phyloP scores from a whole-genome alignment of 2,797 vertebrate species.

The Podarcis lilfordi region DNA sequence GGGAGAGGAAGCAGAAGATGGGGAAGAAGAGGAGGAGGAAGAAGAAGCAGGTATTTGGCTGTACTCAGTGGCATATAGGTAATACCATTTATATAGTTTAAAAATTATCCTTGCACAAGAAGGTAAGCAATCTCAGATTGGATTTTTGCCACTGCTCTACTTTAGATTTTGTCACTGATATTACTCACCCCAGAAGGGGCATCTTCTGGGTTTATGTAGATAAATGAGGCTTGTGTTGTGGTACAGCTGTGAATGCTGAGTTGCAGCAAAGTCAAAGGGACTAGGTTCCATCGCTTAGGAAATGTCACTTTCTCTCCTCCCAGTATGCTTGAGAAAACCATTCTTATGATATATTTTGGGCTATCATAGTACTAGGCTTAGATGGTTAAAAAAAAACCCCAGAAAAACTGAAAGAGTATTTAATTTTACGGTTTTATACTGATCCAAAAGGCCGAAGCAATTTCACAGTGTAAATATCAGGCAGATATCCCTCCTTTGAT shows the following conservation, averaged over 20 bases:
- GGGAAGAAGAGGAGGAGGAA: background rate
- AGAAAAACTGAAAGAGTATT: background rate
- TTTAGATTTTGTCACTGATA: background rate
- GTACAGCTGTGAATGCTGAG: background rate
- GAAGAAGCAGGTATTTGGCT: conserved; percentile 15
- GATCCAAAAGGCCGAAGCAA: background rate
- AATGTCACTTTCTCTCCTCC: background rate
- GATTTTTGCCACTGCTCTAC: background rate
- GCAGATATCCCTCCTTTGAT: background rate
- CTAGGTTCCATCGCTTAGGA: background rate
- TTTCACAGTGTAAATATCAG: background rate
- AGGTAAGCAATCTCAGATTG: background rate
- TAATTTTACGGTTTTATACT: background rate
- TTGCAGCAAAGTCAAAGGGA: background rate
- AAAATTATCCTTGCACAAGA: background rate
- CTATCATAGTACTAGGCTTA: background rate
- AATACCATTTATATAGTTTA: background rate
- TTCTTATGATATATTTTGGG: background rate
- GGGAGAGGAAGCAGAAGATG: background rate
- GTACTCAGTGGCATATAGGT: background rate
- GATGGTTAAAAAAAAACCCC: background rate
- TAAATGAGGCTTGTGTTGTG: background rate
- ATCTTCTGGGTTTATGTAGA: background rate
- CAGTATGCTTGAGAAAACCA: background rate
- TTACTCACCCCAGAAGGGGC: background rate